phyloP scores from a whole-genome alignment of 2,113 vertebrate species.

The Xenopus borealis region DNA sequence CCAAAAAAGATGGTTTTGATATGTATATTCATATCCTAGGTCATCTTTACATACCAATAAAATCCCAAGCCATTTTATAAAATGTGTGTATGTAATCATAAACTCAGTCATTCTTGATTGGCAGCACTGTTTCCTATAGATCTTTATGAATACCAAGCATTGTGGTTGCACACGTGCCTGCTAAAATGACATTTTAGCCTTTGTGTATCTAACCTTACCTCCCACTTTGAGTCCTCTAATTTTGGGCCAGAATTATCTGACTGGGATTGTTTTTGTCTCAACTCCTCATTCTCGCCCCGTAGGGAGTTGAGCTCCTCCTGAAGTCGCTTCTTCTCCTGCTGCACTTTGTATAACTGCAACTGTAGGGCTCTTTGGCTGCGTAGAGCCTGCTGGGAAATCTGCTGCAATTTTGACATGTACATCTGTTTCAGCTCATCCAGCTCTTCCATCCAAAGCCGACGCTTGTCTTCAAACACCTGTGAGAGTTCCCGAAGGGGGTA shows the following conservation, averaged over 20 bases:
- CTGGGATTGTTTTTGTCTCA: slow-evolving; percentile 56
- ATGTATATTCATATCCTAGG: too few species aligned
- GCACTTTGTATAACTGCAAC: slow-evolving; percentile 86
- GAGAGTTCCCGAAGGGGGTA: background rate
- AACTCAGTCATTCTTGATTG: too few species aligned
- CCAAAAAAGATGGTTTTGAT: too few species aligned
- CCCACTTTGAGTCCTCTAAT: slow-evolving; percentile 90
- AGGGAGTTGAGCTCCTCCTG: slow-evolving; percentile 81
- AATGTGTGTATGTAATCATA: too few species aligned
- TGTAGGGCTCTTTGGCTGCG: slow-evolving; percentile 85
- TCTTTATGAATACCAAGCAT: too few species aligned
- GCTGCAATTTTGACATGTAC: slow-evolving; percentile 85
- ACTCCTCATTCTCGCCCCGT: slow-evolving; percentile 64
- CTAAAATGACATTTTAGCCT: too few species aligned
- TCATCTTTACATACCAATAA: too few species aligned
- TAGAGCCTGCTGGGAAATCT: slow-evolving; percentile 90
- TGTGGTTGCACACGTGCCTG: too few species aligned
- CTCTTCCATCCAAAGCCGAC: slow-evolving; percentile 89
- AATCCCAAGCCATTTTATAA: too few species aligned
- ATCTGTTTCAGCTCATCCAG: slow-evolving; percentile 89
- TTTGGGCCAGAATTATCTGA: slow-evolving; percentile 63
- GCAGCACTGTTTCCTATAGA: too few species aligned
- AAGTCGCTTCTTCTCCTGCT: slow-evolving; percentile 86
- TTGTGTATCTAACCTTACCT: slow-evolving; percentile 66
- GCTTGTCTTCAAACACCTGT: slow-evolving; percentile 91